Evolutionary conservation across 1,140 invertebrate genomes (phyloP).

Genomic region (Nomia melanderi): DNA sequence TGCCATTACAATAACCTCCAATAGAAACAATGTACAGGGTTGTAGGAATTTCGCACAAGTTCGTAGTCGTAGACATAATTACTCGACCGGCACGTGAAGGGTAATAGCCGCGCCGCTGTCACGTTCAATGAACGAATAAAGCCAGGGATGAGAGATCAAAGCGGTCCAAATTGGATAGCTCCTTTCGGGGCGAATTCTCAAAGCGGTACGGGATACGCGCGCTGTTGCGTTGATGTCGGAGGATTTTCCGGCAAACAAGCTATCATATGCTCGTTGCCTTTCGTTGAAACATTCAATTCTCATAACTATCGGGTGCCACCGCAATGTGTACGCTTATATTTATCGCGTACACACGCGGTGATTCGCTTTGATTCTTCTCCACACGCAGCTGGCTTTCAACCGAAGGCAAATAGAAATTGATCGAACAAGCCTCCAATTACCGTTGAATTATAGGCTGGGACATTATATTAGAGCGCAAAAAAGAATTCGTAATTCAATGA

Average conservation of each 20-base stretch:
- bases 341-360: not conserved
- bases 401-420: conserved; percentile 15
- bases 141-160: conserved; percentile 47
- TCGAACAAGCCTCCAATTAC: not conserved
- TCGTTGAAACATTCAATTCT: conserved; percentile 35
- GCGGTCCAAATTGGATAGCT: conserved; percentile 50
- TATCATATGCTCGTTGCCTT: conserved; percentile 12
- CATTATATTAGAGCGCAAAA: not conserved
- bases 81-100: not conserved
- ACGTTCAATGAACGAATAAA: conserved; percentile 44
- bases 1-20: no score
- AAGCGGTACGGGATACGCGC: conserved; percentile 6
- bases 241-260: conserved; percentile 38
- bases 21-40: not conserved
- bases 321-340: conserved; percentile 21
- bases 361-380: conserved; percentile 8
- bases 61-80: conserved; percentile 9
- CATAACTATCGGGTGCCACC: conserved; percentile 12
- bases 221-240: not conserved
- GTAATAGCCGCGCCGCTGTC: conserved; percentile 6
- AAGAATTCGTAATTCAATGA: not conserved
- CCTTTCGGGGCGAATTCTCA: conserved; percentile 43
- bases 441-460: not conserved
- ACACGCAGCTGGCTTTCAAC: not conserved
- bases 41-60: not conserved